These are phyloP conservation scores for Drosophila jambulina DNA, from an alignment of 1,140 invertebrate genomes.

Conservation along the genomic window DNA sequence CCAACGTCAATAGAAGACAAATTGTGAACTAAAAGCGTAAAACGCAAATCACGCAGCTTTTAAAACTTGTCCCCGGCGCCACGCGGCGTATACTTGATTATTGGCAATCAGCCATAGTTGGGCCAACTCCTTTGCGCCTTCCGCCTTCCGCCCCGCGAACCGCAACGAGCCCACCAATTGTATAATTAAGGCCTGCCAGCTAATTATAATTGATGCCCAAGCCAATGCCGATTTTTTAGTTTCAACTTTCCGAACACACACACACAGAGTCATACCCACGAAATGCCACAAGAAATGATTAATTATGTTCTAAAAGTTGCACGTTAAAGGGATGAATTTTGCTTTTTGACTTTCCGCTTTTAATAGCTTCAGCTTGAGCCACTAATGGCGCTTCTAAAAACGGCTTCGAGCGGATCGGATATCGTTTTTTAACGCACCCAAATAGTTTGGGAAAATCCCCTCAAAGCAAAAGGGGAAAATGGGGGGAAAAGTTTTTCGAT, in stretches of 20 bases:
- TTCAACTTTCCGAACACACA: slow-evolving; percentile 38
- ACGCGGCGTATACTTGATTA: slow-evolving; percentile 74
- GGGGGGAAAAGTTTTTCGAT: slow-evolving; percentile 76
- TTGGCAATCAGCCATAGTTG: slow-evolving; percentile 69
- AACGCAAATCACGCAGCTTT: slow-evolving; percentile 75
- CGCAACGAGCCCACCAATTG: slow-evolving; percentile 63
- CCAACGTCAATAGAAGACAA: slow-evolving; percentile 69
- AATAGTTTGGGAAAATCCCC: slow-evolving; percentile 61
- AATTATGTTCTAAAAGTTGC: slow-evolving; percentile 69
- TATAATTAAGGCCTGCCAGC: slow-evolving; percentile 67
- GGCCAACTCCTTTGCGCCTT: slow-evolving; percentile 6
- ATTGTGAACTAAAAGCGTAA: slow-evolving; percentile 74
- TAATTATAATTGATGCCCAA: slow-evolving; percentile 80
- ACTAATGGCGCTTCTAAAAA: slow-evolving; percentile 43
- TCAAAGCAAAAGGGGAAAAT: slow-evolving; percentile 31
- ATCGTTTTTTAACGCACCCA: slow-evolving; percentile 58
- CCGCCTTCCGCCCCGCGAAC: neutral
- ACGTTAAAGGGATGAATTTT: slow-evolving; percentile 75
- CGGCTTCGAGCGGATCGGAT: slow-evolving; percentile 41
- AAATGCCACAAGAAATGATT: slow-evolving; percentile 67
- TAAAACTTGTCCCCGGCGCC: slow-evolving; percentile 53
- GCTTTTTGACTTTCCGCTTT: slow-evolving; percentile 54
- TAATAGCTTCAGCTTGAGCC: slow-evolving; percentile 40
- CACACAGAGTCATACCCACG: neutral
- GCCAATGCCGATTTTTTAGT: slow-evolving; percentile 66